Evolutionary conservation across 2,888 invertebrate genomes (phyloP).

Genomic region (Sicus ferrugineus): DNA sequence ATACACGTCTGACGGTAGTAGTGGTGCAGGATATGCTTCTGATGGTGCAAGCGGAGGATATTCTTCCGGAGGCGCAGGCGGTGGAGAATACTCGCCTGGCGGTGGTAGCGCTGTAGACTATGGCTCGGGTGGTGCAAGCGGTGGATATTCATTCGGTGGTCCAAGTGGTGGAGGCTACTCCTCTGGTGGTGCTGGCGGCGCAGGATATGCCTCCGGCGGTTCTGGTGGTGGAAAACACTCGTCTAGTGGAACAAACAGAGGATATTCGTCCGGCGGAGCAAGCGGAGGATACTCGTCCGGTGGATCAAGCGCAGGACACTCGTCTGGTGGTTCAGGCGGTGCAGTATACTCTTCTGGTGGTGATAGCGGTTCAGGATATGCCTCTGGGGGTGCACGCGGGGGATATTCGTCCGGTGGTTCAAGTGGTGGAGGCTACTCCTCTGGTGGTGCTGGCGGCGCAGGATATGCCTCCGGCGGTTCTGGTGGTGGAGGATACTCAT

Average conservation of each 20-base stretch:
- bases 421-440: neutral
- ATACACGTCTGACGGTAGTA: constrained; percentile 14
- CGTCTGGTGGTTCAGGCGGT: neutral
- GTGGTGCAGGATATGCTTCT: constrained; percentile 33
- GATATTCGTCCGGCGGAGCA: neutral
- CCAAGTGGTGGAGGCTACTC: neutral
- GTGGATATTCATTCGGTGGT: neutral
- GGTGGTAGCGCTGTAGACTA: neutral
- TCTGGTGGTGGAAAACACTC: neutral
- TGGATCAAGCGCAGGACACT: neutral
- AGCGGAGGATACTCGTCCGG: neutral
- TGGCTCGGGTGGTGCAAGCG: neutral
- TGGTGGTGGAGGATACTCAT: constrained; percentile 14
- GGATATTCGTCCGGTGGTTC: neutral
- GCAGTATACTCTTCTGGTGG: neutral
- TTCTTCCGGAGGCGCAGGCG: neutral
- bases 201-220: neutral
- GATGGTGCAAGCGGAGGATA: constrained; percentile 14
- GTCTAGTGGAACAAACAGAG: neutral
- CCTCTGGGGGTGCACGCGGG: neutral
- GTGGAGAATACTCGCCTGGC: constrained; percentile 1
- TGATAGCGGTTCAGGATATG: neutral
- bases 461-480: too few relatives aligned
- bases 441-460: constrained; percentile 22
- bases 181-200: neutral